A percentile compares a stretch with the other conserved stretches of the same genome.
These are phyloP conservation scores for Bathynomus jamesi DNA, from an alignment of 1,140 invertebrate species.

Conservation along the genomic window DNA sequence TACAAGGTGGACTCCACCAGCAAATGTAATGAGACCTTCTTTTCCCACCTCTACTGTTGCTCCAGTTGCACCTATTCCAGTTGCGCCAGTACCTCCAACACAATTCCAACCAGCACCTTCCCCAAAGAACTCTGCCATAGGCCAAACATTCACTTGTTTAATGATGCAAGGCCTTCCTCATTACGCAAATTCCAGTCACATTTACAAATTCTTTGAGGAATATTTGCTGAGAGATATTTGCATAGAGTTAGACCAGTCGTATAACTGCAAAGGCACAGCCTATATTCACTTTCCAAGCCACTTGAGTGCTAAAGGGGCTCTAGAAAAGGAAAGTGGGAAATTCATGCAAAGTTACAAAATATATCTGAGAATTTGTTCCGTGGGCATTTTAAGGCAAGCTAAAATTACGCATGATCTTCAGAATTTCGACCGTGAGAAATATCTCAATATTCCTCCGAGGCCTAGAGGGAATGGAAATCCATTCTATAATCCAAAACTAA, in stretches of 20 bases:
- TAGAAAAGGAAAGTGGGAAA: slow-evolving; percentile 12
- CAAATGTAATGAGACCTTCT: neutral
- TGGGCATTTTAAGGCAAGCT: slow-evolving; percentile 7
- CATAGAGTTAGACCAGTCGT: slow-evolving; percentile 4
- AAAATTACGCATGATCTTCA: neutral
- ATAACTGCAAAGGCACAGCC: slow-evolving; percentile 12
- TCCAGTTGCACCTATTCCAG: neutral
- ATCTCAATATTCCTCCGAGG: slow-evolving; percentile 2
- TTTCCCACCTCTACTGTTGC: neutral
- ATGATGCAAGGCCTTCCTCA: slow-evolving; percentile 15
- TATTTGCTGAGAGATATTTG: slow-evolving; percentile 12
- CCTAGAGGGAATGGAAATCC: slow-evolving; percentile 10
- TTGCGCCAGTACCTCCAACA: neutral
- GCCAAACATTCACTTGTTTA: slow-evolving; percentile 3
- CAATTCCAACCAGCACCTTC: neutral
- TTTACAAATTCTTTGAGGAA: slow-evolving; percentile 16
- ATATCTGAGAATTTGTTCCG: slow-evolving; percentile 2
- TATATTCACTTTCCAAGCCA: slow-evolving; percentile 16
- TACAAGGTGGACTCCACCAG: neutral
- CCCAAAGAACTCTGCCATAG: neutral
- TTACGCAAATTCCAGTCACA: slow-evolving; percentile 13
- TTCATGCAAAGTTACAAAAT: slow-evolving; percentile 13
- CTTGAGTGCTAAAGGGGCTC: neutral
- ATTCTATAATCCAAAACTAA: slow-evolving; percentile 13
- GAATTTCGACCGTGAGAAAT: slow-evolving; percentile 9